Percentiles rank a stretch among this genome's conserved stretches.
Evolutionary conservation across 1,140 invertebrate genomes (phyloP).

Genomic region (Megathymus violae): DNA sequence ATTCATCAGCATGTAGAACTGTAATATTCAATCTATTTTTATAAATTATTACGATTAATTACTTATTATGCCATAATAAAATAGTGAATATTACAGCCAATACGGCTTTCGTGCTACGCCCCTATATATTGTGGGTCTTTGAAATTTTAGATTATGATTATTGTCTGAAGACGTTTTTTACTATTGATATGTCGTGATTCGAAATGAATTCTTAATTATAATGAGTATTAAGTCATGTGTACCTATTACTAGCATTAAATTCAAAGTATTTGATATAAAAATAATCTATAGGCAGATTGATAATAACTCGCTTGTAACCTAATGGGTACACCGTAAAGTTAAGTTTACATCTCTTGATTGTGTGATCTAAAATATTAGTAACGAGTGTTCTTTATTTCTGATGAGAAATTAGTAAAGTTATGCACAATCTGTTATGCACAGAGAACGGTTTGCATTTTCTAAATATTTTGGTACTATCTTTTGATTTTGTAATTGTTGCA

Average conservation of each 20-base stretch:
- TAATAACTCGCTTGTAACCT: slow-evolving; percentile 8
- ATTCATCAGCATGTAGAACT: slow-evolving; percentile 41
- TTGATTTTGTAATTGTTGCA: slow-evolving; percentile 35
- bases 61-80: slow-evolving; percentile 62
- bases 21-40: slow-evolving; percentile 72
- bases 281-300: slow-evolving; percentile 4
- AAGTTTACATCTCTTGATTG: too few relatives aligned
- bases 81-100: slow-evolving; percentile 59
- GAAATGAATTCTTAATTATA: slow-evolving; percentile 57
- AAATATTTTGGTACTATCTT: slow-evolving; percentile 44
- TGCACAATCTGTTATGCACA: slow-evolving; percentile 62
- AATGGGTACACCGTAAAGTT: slow-evolving; percentile 7
- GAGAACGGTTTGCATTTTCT: slow-evolving; percentile 50
- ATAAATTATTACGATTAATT: slow-evolving; percentile 56
- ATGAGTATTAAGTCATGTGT: slow-evolving; percentile 57
- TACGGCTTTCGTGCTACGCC: slow-evolving; percentile 34
- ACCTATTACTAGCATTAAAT: slow-evolving; percentile 48
- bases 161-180: slow-evolving; percentile 45
- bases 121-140: slow-evolving; percentile 43
- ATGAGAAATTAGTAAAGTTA: slow-evolving; percentile 28
- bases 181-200: slow-evolving; percentile 44
- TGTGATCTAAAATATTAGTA: background rate
- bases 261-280: slow-evolving; percentile 22
- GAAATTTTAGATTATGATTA: slow-evolving; percentile 38
- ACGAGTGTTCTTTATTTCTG: background rate